Conservation (phyloP, 2,888 invertebrate species). For the Drosophila siamana region DNA sequence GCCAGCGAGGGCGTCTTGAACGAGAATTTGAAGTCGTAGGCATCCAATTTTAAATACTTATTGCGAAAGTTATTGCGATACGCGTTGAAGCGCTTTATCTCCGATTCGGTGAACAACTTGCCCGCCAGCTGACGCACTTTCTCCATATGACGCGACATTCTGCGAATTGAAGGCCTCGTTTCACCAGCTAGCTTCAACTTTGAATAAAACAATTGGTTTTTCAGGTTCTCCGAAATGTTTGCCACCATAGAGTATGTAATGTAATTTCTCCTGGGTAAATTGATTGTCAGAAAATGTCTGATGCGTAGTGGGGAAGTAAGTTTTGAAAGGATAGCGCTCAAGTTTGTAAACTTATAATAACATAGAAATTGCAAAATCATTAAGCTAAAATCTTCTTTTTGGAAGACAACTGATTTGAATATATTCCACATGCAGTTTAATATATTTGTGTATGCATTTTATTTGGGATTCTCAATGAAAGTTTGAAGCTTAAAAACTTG, state of each 20-base stretch:
- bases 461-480: no score
- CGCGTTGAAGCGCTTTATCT: conserved; percentile 56
- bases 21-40: conserved; percentile 30
- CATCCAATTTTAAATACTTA: conserved; percentile 38
- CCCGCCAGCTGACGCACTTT: conserved; percentile 56
- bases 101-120: conserved; percentile 62
- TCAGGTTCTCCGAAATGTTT: background rate
- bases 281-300: background rate
- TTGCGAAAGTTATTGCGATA: conserved; percentile 35
- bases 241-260: background rate
- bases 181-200: background rate
- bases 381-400: no score
- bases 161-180: no score
- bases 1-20: conserved; percentile 35
- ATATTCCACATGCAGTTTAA: no score
- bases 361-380: no score
- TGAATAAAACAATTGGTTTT: background rate
- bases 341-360: no score
- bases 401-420: no score
- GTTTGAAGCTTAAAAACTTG: no score
- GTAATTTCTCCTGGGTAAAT: background rate
- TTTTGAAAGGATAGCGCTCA: no score
- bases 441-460: no score
- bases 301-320: no score
- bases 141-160: conserved; percentile 39